Base-by-base conservation (phyloP, 2,888 invertebrate genomes). In the Dorcus hopei region DNA sequence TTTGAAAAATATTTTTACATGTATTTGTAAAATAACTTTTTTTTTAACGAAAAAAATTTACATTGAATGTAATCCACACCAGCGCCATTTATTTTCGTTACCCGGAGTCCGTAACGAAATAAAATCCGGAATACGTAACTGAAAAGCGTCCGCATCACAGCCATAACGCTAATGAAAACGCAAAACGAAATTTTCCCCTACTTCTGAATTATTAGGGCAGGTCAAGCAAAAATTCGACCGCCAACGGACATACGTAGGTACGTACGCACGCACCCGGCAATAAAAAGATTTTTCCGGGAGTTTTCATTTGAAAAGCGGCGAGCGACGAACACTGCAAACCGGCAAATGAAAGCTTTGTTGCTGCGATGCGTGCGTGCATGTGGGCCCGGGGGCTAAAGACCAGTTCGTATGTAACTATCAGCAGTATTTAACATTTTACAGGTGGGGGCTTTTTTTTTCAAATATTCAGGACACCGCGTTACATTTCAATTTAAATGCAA, bases 221-320 rank as follows among this genome's bases (percentile, higher is more conserved):
- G 54, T 54, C 54, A 55, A 52, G 61, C 51, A 55, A 61, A 59
- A 63, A 63, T 63, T 63, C 61, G 63, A 63, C 61, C 54, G 56
- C 57, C 49, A 58, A 58, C 47, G 58, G 49, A 58, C 49, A 49
- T 55, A 56, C 52, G 54, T 48, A 49, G 47, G 39, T 52, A 45
- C 49, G 50, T 48, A 41, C 45, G 51, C 53, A 61, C 53, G 53
- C 54, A 58, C 39, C 26, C 16, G 62, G 65, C 65, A 67, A 69
- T 68, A 67, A 69, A 70, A 70, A 70, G 72, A 71, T 70, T 74
- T 74, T 74, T 74, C 73, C 73, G 72, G 68, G 71, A 72, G 72
- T 74, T 74, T 72, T 74, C 72, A 73, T 74, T 72, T 71, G 63
- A 69, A 71, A 68, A 72, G 26, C 26, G 70, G 68, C 70, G 70